phyloP scores from a whole-genome alignment of 2,113 vertebrate species.

The Halichoeres trimaculatus region DNA sequence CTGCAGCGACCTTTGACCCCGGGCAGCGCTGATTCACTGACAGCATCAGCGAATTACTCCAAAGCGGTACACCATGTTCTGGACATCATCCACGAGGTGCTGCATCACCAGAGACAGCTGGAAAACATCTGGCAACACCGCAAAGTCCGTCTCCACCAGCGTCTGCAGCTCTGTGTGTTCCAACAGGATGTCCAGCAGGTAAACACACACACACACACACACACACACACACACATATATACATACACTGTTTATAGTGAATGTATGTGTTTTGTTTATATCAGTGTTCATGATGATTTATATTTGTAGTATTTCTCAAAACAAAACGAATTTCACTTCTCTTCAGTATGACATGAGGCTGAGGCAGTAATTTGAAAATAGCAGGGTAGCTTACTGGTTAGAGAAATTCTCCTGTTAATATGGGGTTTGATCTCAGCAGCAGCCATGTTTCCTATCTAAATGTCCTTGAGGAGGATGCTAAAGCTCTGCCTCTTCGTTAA shows the following conservation, averaged over 20 bases:
- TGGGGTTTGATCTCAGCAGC: conserved; percentile 52
- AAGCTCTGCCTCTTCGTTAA: conserved; percentile 16
- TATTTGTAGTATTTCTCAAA: conserved; percentile 1
- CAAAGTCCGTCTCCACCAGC: conserved; percentile 97
- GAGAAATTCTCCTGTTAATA: conserved; percentile 52
- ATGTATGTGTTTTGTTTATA: not conserved
- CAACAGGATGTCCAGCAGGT: conserved; percentile 99
- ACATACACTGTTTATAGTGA: not conserved
- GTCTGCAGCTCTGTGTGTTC: conserved; percentile 97
- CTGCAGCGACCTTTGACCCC: conserved; percentile 96
- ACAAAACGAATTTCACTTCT: not conserved
- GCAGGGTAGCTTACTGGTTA: conserved; percentile 43
- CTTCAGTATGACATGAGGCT: conserved; percentile 15
- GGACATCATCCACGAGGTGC: conserved; percentile 96
- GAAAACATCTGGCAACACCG: conserved; percentile 99
- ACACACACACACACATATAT: not conserved
- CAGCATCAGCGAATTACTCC: conserved; percentile 97
- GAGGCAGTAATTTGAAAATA: conserved; percentile 61
- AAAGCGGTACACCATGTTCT: conserved; percentile 98
- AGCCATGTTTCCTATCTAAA: conserved; percentile 56
- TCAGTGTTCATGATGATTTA: not conserved
- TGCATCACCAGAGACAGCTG: conserved; percentile 97
- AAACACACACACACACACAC: not conserved
- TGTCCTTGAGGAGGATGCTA: conserved; percentile 48
- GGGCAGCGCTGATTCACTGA: conserved; percentile 93